A percentile compares a stretch with the other conserved stretches of the same genome.
Evolutionary conservation across 2,888 invertebrate genomes (phyloP).

Genomic region (Synergus umbraculus): DNA sequence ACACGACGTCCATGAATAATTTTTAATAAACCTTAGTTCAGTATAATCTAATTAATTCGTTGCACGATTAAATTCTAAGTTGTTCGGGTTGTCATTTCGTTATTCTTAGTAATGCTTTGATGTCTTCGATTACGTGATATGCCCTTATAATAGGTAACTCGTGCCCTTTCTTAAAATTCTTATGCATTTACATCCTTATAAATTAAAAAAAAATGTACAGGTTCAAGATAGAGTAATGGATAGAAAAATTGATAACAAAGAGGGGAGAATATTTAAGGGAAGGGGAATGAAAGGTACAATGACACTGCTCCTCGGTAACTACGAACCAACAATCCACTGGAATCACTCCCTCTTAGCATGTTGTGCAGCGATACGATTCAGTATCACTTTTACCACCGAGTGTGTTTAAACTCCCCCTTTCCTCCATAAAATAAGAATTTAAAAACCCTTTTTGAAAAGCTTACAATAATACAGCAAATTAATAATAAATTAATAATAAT

Average conservation of each 20-base stretch:
- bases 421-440: not conserved
- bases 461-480: not conserved
- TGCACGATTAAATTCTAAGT: not conserved
- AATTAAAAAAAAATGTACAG: not conserved
- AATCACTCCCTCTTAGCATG: conserved; percentile 33
- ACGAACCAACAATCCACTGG: conserved; percentile 9
- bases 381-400: conserved; percentile 29
- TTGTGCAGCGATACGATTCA: conserved; percentile 26
- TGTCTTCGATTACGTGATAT: not conserved
- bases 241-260: not conserved
- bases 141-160: not conserved
- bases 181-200: not conserved
- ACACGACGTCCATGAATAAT: not conserved
- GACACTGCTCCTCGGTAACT: conserved; percentile 12
- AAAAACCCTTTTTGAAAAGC: not conserved
- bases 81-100: not conserved
- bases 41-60: not conserved
- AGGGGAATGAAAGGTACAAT: conserved; percentile 37
- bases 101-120: not conserved
- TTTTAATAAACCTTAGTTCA: not conserved
- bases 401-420: not conserved
- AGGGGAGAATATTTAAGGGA: conserved; percentile 21
- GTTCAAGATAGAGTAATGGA: not conserved
- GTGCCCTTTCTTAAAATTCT: not conserved
- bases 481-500: not conserved